These are phyloP conservation scores for Mythimna albipuncta DNA, from an alignment of 2,888 invertebrate genomes.

Conservation along the genomic window DNA sequence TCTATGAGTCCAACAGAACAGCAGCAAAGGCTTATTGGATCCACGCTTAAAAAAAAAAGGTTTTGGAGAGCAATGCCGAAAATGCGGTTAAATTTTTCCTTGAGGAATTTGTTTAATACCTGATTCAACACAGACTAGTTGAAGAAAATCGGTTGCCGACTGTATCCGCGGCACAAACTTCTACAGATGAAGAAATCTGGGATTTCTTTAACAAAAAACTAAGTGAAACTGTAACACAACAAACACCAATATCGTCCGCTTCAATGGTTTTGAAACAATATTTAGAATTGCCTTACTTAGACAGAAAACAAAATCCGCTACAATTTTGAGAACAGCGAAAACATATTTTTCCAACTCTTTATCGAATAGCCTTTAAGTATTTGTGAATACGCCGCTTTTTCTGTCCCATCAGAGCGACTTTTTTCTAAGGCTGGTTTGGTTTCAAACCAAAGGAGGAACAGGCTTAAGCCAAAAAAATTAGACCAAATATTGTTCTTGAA, in stretches of 20 bases:
- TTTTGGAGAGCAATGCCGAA: constrained; percentile 58
- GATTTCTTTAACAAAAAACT: constrained; percentile 29
- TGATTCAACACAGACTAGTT: constrained; percentile 10
- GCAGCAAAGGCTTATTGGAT: constrained; percentile 31
- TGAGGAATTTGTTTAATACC: constrained; percentile 17
- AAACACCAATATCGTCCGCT: constrained; percentile 25
- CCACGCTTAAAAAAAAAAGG: constrained; percentile 56
- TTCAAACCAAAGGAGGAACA: constrained; percentile 20
- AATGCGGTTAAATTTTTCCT: constrained; percentile 38
- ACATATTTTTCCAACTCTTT: constrained; percentile 24
- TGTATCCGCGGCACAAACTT: neutral
- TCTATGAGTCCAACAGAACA: constrained; percentile 27
- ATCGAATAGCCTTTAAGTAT: constrained; percentile 19
- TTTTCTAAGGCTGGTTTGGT: constrained; percentile 24
- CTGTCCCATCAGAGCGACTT: constrained; percentile 14
- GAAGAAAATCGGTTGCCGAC: constrained; percentile 7
- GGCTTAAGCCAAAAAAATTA: constrained; percentile 22
- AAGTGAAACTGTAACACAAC: constrained; percentile 8
- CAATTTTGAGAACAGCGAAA: constrained; percentile 22
- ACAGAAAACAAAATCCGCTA: constrained; percentile 36
- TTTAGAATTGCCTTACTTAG: constrained; percentile 48
- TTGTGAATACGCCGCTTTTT: constrained; percentile 13
- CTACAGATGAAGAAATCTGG: constrained; percentile 31
- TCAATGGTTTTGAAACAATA: constrained; percentile 59
- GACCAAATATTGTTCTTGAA: constrained; percentile 30